Evolutionary conservation across 2,797 vertebrate genomes (phyloP).

Genomic region (Clarias laeviceps): DNA sequence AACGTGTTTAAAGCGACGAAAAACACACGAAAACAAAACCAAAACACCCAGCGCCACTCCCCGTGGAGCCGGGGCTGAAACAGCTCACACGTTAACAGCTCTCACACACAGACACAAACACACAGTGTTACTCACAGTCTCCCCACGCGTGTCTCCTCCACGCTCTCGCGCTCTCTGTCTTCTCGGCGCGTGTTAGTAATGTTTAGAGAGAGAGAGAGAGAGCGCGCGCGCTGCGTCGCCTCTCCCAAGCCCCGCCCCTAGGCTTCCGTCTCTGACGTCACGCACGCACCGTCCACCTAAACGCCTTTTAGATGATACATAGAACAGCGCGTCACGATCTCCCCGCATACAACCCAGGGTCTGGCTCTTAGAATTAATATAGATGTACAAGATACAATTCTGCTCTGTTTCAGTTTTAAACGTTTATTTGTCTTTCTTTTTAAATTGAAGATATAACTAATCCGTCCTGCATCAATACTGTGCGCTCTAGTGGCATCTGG

Average conservation of each 20-base stretch:
- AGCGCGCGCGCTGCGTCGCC: not conserved
- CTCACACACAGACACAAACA: not conserved
- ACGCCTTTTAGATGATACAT: not conserved
- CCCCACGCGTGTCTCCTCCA: not conserved
- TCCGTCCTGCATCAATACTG: not conserved
- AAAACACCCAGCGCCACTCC: constrained; percentile 1
- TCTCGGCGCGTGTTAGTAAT: not conserved
- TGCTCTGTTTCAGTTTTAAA: not conserved
- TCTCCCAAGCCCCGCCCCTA: not conserved
- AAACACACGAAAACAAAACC: not conserved
- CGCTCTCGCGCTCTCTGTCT: not conserved
- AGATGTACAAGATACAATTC: too few relatives aligned
- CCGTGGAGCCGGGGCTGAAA: not conserved
- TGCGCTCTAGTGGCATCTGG: not conserved
- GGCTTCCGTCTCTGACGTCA: not conserved
- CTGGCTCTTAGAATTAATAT: not conserved
- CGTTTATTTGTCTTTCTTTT: not conserved
- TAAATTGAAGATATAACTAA: not conserved
- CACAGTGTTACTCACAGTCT: not conserved
- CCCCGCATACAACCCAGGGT: not conserved
- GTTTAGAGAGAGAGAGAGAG: not conserved
- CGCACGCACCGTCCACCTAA: not conserved
- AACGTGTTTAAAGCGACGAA: not conserved
- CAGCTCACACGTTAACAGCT: not conserved
- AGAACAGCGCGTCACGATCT: not conserved